These are phyloP conservation scores for Porites divaricata DNA, from an alignment of 92 coral and sea anemone genomes.

Conservation along the genomic window DNA sequence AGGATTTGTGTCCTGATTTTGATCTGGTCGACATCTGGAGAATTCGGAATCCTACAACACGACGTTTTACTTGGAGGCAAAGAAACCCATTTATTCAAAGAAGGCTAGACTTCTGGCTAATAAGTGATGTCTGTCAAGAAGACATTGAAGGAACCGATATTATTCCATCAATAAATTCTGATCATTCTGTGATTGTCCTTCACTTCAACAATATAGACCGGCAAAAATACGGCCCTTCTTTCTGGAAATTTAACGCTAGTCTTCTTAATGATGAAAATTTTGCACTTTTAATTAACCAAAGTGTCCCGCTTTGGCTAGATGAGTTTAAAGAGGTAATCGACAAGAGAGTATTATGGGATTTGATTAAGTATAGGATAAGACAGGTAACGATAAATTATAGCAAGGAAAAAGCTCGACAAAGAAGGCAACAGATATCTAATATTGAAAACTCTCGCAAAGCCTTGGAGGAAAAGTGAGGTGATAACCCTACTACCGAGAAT, in stretches of 20 bases:
- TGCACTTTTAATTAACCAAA: no score
- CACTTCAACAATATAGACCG: no score
- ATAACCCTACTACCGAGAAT: conserved; percentile 18
- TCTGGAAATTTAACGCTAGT: no score
- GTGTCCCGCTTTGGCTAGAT: no score
- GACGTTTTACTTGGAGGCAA: conserved; percentile 47
- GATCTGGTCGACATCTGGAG: conserved; percentile 41
- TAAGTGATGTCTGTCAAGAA: conserved; percentile 44
- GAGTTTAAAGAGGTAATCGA: no score
- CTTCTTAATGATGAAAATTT: no score
- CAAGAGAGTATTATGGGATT: conserved; percentile 24
- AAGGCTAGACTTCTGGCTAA: conserved; percentile 49
- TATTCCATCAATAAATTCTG: conserved; percentile 12
- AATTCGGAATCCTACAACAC: conserved; percentile 41
- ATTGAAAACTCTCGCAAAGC: neutral
- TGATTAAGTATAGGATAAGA: conserved; percentile 31
- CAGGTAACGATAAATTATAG: neutral
- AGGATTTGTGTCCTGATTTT: neutral
- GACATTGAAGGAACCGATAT: conserved; percentile 13
- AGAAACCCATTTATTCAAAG: conserved; percentile 33
- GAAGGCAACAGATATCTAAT: conserved; percentile 1
- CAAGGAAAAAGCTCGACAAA: conserved; percentile 28
- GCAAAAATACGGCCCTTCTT: no score
- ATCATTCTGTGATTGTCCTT: no score
- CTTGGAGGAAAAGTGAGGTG: neutral